Base-by-base conservation (phyloP, 2,888 invertebrate species). In the Cephus pulcher region DNA sequence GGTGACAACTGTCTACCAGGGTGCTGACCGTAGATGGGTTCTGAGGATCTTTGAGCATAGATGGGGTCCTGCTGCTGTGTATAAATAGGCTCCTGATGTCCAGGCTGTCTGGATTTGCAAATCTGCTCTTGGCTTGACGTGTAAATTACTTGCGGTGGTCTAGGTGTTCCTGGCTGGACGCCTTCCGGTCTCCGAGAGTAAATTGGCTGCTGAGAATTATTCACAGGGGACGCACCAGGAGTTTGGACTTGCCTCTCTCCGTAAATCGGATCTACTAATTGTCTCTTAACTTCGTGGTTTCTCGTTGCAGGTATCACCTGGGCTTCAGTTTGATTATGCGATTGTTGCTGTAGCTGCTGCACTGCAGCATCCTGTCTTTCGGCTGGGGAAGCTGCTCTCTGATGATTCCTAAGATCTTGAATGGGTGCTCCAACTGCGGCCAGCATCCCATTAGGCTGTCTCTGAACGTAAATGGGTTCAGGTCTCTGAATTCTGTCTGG, bases 1-100 rank as follows among this genome's bases (percentile, higher is more conserved):
- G 90, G 90, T 3, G 90, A 90, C 40, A 84, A 68, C 76, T 84
- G 86, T 69, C 83, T 82, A 74, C 77, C 75, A 3, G 76, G 73
- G 11, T 82, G 78, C 35, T 82, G 84, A 69, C 80, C 82, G 71
- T 84, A 85, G 23, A 83, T 78, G 12, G 85, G 77, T 2, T 89
- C 88, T 0, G 84, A 81, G 0, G 82, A 78, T 75, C 84, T 82
- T 34, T 86, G 86, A 32, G n/a, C 34, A 71, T 34, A 34, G 34
- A 12, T 11, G 1, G 12, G 34, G 11, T 30, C n/a, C 34, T 35
- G 74, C 11, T 74, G 34, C 32, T 40, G 73, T 23, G n/a, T 80
- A 34, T 85, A 85, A 30, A 84, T 76, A 1, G 81, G 56, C 12
- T 86, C 85, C 35, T 83, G 84, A 33, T 81, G 83, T 68, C 37